A percentile compares a stretch with the other conserved stretches of the same genome.
Evolutionary conservation across 2,888 invertebrate genomes (phyloP).

Genomic region (Acholoe squamosa): DNA sequence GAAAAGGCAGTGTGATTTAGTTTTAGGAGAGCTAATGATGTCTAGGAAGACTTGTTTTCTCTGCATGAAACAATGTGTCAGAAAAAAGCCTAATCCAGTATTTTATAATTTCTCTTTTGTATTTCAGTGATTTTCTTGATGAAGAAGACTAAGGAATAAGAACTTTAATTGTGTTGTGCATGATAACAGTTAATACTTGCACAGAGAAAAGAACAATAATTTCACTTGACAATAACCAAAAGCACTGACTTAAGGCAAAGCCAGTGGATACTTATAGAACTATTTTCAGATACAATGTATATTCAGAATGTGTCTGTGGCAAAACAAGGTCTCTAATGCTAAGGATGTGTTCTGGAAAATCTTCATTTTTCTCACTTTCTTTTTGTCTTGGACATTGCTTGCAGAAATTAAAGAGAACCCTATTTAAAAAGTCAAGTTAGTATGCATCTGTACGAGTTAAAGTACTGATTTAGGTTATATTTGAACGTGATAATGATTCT

Average conservation of each 20-base stretch:
- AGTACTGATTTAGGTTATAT: too few species aligned
- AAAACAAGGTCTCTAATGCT: too few species aligned
- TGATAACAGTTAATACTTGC: background rate
- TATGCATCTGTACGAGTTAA: too few species aligned
- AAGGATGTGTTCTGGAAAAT: too few species aligned
- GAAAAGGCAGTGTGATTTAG: too few species aligned
- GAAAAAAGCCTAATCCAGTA: background rate
- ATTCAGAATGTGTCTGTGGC: too few species aligned
- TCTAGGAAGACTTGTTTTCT: background rate
- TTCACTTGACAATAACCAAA: background rate
- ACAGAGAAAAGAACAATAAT: background rate
- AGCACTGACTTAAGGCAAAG: background rate
- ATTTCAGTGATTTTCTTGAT: background rate
- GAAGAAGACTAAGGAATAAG: conserved; percentile 32
- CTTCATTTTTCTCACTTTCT: too few species aligned
- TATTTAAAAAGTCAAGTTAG: too few species aligned
- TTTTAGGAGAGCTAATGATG: background rate
- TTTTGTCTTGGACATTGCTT: too few species aligned
- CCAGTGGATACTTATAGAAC: background rate
- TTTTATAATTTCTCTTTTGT: background rate
- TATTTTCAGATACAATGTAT: too few species aligned
- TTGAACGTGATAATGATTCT: too few species aligned
- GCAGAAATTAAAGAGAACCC: too few species aligned
- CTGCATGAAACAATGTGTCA: background rate
- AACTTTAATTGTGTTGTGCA: conserved; percentile 9